Percentiles rank a stretch among this genome's conserved stretches.
These are phyloP conservation scores for Hydropsyche betteni DNA, from an alignment of 2,888 invertebrate genomes.

Conservation along the genomic window DNA sequence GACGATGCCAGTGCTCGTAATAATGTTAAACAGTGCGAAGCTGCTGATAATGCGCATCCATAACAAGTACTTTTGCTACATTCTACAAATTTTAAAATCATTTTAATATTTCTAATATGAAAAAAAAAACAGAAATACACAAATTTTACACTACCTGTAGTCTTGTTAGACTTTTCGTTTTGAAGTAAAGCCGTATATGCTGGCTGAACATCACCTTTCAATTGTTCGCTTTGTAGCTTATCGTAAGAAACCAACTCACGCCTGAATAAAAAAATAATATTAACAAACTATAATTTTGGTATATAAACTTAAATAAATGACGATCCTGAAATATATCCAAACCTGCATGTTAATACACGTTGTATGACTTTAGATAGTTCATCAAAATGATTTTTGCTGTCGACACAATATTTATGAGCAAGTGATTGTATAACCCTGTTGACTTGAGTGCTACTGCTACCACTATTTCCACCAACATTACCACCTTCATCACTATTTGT, in stretches of 20 bases:
- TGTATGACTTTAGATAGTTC: conserved; percentile 91
- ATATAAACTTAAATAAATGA: background rate
- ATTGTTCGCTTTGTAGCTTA: conserved; percentile 77
- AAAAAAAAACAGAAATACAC: background rate
- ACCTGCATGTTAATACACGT: conserved; percentile 89
- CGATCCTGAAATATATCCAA: conserved; percentile 42
- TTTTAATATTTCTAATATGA: background rate
- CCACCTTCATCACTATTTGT: conserved; percentile 65
- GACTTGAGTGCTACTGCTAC: conserved; percentile 74
- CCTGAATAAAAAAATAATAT: conserved; percentile 54
- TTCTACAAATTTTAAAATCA: conserved; percentile 16
- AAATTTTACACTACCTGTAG: conserved; percentile 36
- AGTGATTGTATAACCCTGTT: conserved; percentile 93
- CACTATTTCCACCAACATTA: conserved; percentile 64
- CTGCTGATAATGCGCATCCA: conserved; percentile 89
- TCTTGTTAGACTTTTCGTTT: conserved; percentile 59
- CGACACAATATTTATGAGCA: conserved; percentile 94
- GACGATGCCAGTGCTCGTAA: conserved; percentile 88
- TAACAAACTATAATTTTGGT: conserved; percentile 5
- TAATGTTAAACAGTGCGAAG: conserved; percentile 92
- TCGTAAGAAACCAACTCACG: conserved; percentile 92
- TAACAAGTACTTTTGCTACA: conserved; percentile 74
- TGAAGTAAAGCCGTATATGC: conserved; percentile 64
- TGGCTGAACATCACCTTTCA: conserved; percentile 62
- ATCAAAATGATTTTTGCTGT: conserved; percentile 94